These are phyloP conservation scores for Platycercus adscitus DNA, from an alignment of 2,113 vertebrate species.

Conservation along the genomic window DNA sequence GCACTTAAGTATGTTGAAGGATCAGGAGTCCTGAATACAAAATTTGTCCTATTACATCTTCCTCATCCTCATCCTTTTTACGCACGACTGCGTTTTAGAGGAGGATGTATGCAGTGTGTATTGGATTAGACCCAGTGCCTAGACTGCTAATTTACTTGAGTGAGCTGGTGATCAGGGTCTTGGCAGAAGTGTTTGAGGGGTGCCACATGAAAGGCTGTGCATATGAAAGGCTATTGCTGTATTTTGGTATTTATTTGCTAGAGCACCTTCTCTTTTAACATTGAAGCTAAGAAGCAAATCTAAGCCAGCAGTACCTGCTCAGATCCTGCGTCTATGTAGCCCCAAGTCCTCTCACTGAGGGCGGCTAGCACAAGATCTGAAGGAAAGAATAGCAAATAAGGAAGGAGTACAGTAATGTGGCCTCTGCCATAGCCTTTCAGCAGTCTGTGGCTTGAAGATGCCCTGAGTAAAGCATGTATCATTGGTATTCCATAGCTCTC, in stretches of 20 bases:
- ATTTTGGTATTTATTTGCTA: background rate
- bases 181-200: background rate
- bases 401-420: accelerated
- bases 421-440: background rate
- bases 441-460: background rate
- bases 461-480: background rate
- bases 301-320: background rate
- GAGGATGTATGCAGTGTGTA: background rate
- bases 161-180: accelerated
- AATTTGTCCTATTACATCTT: background rate
- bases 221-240: background rate
- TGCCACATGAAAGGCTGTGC: background rate
- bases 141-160: background rate
- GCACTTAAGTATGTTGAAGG: background rate
- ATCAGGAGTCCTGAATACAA: background rate
- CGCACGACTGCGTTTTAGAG: background rate
- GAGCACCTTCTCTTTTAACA: background rate
- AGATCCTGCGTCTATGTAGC: background rate
- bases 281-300: background rate
- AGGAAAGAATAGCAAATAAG: background rate
- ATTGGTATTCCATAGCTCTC: background rate
- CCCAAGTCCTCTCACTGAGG: background rate
- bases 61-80: background rate
- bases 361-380: background rate
- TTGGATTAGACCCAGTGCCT: background rate